phyloP scores from a whole-genome alignment of 2,797 vertebrate genomes.

The Babyrousa celebensis region DNA sequence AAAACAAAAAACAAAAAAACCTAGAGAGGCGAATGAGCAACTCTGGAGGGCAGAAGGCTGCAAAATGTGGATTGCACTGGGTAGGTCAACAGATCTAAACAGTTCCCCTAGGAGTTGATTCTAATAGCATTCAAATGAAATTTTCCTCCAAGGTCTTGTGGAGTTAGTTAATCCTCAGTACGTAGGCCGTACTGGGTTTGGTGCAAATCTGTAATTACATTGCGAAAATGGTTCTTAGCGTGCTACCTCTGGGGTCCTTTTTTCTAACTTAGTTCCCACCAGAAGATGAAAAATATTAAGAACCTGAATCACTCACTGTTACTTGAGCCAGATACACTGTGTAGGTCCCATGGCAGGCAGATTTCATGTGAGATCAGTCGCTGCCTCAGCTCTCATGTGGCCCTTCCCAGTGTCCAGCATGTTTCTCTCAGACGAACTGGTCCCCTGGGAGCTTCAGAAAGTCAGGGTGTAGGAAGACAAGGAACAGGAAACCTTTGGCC shows the following conservation, averaged over 20 bases:
- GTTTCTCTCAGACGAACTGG: slow-evolving; percentile 67
- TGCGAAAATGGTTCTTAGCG: slow-evolving; percentile 65
- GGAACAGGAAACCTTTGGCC: slow-evolving; percentile 49
- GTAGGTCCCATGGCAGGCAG: slow-evolving; percentile 78
- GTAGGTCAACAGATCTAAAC: neutral
- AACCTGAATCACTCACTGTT: slow-evolving; percentile 76
- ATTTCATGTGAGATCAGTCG: slow-evolving; percentile 71
- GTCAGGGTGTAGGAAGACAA: slow-evolving; percentile 79
- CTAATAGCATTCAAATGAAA: slow-evolving; percentile 58
- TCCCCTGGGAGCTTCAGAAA: slow-evolving; percentile 62
- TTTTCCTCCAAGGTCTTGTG: slow-evolving; percentile 59
- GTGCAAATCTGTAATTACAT: slow-evolving; percentile 81
- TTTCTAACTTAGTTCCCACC: slow-evolving; percentile 76
- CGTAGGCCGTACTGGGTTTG: neutral
- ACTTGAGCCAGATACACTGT: slow-evolving; percentile 74
- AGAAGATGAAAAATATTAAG: slow-evolving; percentile 85
- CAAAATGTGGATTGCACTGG: neutral
- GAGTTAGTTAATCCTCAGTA: slow-evolving; percentile 73
- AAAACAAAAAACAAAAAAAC: neutral
- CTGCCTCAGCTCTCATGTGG: slow-evolving; percentile 40
- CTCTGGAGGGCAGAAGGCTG: neutral
- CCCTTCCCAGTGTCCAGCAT: slow-evolving; percentile 72
- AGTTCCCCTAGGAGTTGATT: neutral
- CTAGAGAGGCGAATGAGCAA: neutral
- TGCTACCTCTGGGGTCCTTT: slow-evolving; percentile 37